phyloP scores from a whole-genome alignment of 2,113 vertebrate species.

The Guaruba guarouba region DNA sequence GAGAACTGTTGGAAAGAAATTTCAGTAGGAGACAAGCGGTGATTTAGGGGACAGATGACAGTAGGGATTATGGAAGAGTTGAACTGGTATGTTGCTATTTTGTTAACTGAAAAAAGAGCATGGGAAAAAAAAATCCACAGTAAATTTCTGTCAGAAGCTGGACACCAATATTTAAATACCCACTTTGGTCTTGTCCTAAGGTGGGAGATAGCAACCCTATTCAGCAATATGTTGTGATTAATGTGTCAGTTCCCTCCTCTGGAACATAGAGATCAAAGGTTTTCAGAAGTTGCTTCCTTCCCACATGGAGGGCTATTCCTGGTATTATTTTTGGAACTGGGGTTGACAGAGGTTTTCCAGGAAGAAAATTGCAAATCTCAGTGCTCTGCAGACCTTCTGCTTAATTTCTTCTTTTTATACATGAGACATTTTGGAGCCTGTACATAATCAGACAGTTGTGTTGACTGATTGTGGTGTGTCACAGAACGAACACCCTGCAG shows the following conservation, averaged over 20 bases:
- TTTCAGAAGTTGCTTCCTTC: constrained; percentile 41
- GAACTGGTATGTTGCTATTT: not conserved
- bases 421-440: constrained; percentile 12
- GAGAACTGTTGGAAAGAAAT: not conserved
- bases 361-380: constrained; percentile 15
- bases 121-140: not conserved
- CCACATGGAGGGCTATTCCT: not conserved
- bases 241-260: not conserved
- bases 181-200: not conserved
- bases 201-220: not conserved
- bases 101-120: not conserved
- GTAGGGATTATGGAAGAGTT: not conserved
- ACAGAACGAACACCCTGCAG: not conserved
- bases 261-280: constrained; percentile 28
- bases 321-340: constrained; percentile 46
- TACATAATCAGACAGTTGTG: not conserved
- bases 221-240: constrained; percentile 7
- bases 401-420: not conserved
- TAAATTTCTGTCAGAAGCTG: not conserved
- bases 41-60: not conserved
- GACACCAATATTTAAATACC: not conserved
- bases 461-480: not conserved
- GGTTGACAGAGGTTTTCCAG: constrained; percentile 44
- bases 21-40: not conserved
- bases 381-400: not conserved